Evolutionary conservation across 2,113 vertebrate species (phyloP).

Genomic region (Limanda limanda): DNA sequence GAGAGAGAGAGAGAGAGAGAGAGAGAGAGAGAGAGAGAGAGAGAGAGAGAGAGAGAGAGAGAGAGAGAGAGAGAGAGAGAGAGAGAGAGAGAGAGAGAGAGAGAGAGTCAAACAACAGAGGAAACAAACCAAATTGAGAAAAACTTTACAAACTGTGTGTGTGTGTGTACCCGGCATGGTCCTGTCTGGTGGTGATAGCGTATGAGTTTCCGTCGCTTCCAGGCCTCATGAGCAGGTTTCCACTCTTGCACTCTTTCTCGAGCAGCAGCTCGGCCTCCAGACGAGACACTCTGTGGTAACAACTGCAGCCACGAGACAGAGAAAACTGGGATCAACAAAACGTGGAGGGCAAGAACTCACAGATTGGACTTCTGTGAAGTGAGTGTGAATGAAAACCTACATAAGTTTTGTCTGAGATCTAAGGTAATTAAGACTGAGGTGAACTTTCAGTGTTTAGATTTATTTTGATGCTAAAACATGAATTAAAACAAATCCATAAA

Average conservation of each 20-base stretch:
- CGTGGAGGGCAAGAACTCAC: no score
- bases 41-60: not conserved
- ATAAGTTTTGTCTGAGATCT: not conserved
- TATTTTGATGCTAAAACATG: no score
- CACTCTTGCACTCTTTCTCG: constrained; percentile 75
- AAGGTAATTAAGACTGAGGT: not conserved
- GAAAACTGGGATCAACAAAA: no score
- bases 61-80: no score
- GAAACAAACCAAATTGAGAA: no score
- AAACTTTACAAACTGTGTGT: not conserved
- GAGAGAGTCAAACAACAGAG: not conserved
- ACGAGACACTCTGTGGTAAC: constrained; percentile 81
- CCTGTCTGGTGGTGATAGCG: constrained; percentile 84
- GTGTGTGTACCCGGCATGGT: constrained; percentile 73
- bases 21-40: not conserved
- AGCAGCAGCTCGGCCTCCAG: constrained; percentile 83
- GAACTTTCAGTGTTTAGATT: no score
- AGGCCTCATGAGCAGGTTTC: constrained; percentile 86
- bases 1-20: no score
- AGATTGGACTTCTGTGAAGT: no score
- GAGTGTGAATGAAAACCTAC: no score
- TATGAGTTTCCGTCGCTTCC: constrained; percentile 65
- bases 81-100: not conserved
- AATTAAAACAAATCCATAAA: no score
- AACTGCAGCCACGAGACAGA: constrained; percentile 64